Base-by-base conservation (phyloP, 1,140 invertebrate genomes). In the Stegodyphus dumicola region DNA sequence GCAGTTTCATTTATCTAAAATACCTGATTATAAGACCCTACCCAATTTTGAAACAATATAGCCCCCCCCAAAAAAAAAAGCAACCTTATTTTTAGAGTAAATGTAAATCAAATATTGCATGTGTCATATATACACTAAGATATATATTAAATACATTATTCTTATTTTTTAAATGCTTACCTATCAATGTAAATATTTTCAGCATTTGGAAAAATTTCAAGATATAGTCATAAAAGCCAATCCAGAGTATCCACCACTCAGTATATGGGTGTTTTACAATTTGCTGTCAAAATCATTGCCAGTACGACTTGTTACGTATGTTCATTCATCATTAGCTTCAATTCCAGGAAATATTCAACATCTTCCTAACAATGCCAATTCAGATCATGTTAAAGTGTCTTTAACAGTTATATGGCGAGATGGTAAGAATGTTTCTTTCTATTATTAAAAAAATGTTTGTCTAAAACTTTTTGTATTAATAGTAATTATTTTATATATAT, bases 141-240 rank as follows among this genome's bases (percentile, higher is more conserved):
- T 33, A 33, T 1, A 33, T 33, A 33, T 1, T 33, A 33, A 33
- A 33, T 33, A 33, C 33, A 33, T 33, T 33, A 33, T 33, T 33
- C 1, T 33, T 33, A n/a, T 33, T 33, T 33, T 33, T 33, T 33
- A 33, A 33, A 33, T 33, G 3, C 33, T 33, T 33, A 33, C 33
- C 3, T 33, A 49, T 71, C 49, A 11, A 51, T 9, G 1, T 15
- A 11, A 66, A 33, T 9, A 17, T 18, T 77, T 85, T 18, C 17
- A 85, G 83, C 65, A 17, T 60, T 17, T 71, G 6, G 65, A 9
- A 18, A 77, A 77, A 33, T 78, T 71, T 7, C 89, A 92, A 17
- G 93, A 95, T 90, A 89, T 95, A 67, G 93, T 96, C 1, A 89
- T 96, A n/a, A 93, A 93, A 88, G 92, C 92, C 1, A 93, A 93